Evolutionary conservation across 30 jellyfish, hydroid and myxozoan species (phyloP).

Genomic region (Aurelia aurita complex sp. Pacific): DNA sequence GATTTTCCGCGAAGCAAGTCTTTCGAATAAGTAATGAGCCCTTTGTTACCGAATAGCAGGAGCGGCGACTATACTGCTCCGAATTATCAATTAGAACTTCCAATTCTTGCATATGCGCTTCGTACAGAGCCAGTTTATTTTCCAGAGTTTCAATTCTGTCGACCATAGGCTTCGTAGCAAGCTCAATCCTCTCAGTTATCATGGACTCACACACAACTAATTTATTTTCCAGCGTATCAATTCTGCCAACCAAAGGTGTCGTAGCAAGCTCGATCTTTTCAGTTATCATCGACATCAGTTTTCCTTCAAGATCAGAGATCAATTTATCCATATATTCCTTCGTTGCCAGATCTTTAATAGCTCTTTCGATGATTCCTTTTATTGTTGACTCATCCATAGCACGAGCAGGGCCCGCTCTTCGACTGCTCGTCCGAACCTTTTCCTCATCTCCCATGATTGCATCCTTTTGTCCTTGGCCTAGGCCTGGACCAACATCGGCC

Average conservation of each 20-base stretch:
- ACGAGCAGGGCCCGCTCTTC: constrained; percentile 1
- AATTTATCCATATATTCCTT: background rate
- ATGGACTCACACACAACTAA: background rate
- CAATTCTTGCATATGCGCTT: constrained; percentile 1
- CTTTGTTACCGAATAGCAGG: background rate
- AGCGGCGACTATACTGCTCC: background rate
- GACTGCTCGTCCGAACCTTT: constrained; percentile 1
- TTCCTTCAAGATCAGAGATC: background rate
- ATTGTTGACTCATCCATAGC: background rate
- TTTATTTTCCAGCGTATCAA: background rate
- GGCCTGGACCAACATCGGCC: background rate
- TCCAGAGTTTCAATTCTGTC: background rate
- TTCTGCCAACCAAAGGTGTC: background rate
- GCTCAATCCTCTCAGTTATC: no score
- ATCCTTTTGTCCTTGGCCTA: background rate
- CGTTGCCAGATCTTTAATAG: background rate
- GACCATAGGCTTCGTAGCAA: background rate
- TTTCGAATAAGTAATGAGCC: no score
- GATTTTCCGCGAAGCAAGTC: no score
- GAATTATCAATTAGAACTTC: background rate
- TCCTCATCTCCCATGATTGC: background rate
- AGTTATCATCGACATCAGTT: background rate
- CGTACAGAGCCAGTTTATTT: background rate
- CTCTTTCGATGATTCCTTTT: background rate
- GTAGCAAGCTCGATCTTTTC: no score